These are phyloP conservation scores for Mylabris phalerata DNA, from an alignment of 1,140 invertebrate species.

Conservation along the genomic window DNA sequence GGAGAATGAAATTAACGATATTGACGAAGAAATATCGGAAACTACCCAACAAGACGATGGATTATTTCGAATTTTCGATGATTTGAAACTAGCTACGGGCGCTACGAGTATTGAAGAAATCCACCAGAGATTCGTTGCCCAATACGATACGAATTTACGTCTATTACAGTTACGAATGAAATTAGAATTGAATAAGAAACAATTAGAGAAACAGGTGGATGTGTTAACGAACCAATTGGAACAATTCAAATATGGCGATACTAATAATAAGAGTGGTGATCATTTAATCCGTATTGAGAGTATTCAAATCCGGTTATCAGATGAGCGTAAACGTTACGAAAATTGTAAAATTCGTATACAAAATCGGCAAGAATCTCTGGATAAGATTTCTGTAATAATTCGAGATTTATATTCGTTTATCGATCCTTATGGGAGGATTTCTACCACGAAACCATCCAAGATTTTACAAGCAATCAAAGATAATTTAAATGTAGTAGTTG, in stretches of 20 bases:
- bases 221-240: constrained; percentile 62
- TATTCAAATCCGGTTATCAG: too few species aligned
- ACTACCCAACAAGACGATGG: constrained; percentile 38
- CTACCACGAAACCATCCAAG: too few species aligned
- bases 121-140: constrained; percentile 61
- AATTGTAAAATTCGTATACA: too few species aligned
- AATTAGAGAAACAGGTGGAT: constrained; percentile 60
- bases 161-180: constrained; percentile 59
- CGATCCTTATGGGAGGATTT: too few species aligned
- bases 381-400: too few species aligned
- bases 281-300: too few species aligned
- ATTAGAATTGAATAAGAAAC: constrained; percentile 65
- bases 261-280: too few species aligned
- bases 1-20: constrained; percentile 34
- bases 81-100: constrained; percentile 66
- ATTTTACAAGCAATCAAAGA: too few species aligned
- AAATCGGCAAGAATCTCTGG: too few species aligned
- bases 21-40: constrained; percentile 34
- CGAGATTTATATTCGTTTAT: too few species aligned
- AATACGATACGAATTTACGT: constrained; percentile 61
- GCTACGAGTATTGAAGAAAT: constrained; percentile 66
- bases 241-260: constrained; percentile 66
- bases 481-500: too few species aligned
- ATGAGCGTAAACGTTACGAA: too few species aligned
- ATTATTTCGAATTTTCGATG: constrained; percentile 59